Base-by-base conservation (phyloP, 2,888 invertebrate species). In the Volucella inanis region DNA sequence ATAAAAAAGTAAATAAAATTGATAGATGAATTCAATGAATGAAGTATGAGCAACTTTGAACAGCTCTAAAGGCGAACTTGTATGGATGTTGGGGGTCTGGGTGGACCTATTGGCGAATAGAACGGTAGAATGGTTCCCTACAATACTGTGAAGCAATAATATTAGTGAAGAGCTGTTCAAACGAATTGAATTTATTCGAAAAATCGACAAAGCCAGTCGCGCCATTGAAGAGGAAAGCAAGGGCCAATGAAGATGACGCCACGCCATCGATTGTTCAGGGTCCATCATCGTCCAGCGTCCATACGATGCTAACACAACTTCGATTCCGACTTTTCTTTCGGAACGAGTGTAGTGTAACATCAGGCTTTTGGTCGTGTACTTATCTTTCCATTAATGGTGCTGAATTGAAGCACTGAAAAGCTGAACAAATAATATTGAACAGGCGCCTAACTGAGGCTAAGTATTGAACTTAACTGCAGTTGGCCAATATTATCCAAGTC, bases 131-230 rank as follows among this genome's bases (percentile, higher is more conserved):
- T 45, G 70, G 47, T 14, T 50, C 38, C 57, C 47, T 61, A 61
- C 77, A 14, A 65, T 61, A 80, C 65, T 31, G 31, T 77, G 52
- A 83, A 85, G 82, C 84, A 86, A 84, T 86, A 78, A 86, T 85
- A 84, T 79, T 84, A 87, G 87, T 79, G 84, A 87, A 88, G 87
- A 83, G 81, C 87, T 84, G 86, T 88, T 88, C 87, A 86, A 88
- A 87, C 84, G 84, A 84, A 84, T 84, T 84, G 84, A 84, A 84
- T 80, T 84, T 84, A 84, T 84, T 84, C 80, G 84, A 71, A 84
- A 84, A 84, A 71, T 84, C 84, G 80, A 84, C 80, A 81, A 81
- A 85, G 76, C 71, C 67, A 85, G 85, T 81, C 85, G 81, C 71
- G 75, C 75, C 71, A 81, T 61, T 85, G 76, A 52, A 62, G 49